Base-by-base conservation (phyloP, 30 jellyfish, hydroid and myxozoan genomes). In the Turritopsis dohrnii region DNA sequence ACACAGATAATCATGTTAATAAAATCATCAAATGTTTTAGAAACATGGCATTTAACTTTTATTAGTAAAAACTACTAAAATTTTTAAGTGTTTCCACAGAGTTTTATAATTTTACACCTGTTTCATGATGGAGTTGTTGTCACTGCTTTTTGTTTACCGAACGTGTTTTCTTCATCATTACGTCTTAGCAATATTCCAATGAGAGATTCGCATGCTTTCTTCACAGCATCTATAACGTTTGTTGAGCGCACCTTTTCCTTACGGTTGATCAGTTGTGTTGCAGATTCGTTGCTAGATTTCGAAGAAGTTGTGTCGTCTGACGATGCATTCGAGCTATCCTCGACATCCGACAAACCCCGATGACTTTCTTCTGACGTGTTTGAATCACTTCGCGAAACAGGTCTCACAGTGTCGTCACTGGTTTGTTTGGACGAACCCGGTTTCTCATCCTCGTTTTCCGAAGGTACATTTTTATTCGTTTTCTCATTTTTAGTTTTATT, bases 161-260 rank as follows among this genome's bases (percentile, higher is more conserved):
- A 9, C 22, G 77, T 9, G 77, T 69, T 69, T 69, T 69, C 77
- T 69, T 69, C 30, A n/a, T 69, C 22, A 9, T 69, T 69, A n/a
- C 77, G 28, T 27, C 77, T 69, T 27, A 27, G 19, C 30, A 69
- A 69, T 1, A 69, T 23, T 7, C 77, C 30, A 19, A 69, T 27
- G 22, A 69, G 77, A 69, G 77, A 69, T n/a, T 69, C 77, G 77
- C 77, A 69, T n/a, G 77, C 30, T 27, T 69, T 69, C 0, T 27
- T 23, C 77, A 69, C 31, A 9, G 77, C 28, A 69, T 69, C 77
- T n/a, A 27, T 69, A 69, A 69, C 77, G 30, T 69, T 69, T 21
- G 77, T 23, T 69, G 30, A 69, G 13, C 60, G 60, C 9, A 41
- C 13, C 60, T 41, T 41, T 41, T 41, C 60, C 13, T 41, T 41